Conservation (phyloP, 2,797 vertebrate genomes). For the Lepilemur septentrionalis region DNA sequence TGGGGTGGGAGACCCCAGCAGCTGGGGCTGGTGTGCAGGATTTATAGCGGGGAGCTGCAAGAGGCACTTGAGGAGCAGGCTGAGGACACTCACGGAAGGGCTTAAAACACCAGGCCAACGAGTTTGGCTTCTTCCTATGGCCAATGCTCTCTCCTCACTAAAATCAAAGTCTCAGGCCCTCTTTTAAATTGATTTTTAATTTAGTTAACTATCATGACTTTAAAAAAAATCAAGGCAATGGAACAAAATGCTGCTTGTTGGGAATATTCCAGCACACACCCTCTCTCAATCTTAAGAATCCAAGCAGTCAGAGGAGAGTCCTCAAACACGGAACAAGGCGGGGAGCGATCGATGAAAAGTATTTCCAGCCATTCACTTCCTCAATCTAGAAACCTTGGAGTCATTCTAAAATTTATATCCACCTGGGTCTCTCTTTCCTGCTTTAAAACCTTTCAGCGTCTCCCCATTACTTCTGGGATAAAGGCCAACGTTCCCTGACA, state of each 20-base stretch:
- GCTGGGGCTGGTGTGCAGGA: neutral
- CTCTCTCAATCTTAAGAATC: neutral
- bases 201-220: neutral
- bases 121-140: neutral
- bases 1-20: neutral
- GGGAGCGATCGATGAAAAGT: neutral
- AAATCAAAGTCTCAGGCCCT: neutral
- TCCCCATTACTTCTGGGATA: neutral
- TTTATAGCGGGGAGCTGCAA: neutral
- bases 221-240: slow-evolving; percentile 20
- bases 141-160: neutral
- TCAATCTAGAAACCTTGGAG: neutral
- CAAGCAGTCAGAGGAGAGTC: neutral
- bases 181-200: neutral
- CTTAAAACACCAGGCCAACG: neutral
- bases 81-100: neutral
- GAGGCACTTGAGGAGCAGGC: neutral
- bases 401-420: slow-evolving; percentile 25
- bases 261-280: neutral
- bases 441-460: neutral
- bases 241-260: neutral
- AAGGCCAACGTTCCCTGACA: neutral
- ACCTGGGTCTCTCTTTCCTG: neutral
- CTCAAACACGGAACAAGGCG: neutral
- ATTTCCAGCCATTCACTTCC: neutral